phyloP scores from a whole-genome alignment of 2,888 invertebrate genomes.

The Glaucopsyche alexis region DNA sequence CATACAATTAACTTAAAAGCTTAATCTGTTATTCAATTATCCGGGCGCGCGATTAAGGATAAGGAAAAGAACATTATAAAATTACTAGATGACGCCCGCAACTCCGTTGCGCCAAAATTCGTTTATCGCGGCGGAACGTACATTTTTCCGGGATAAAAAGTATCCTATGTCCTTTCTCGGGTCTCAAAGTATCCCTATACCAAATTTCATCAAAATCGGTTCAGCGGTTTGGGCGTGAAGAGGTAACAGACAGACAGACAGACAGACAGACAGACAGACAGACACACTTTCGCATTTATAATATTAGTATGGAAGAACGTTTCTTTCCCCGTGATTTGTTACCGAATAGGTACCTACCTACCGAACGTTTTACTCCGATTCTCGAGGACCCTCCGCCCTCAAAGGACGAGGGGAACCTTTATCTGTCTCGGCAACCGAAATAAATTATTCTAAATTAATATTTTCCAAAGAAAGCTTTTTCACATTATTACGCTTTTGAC shows the following conservation, averaged over 20 bases:
- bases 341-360: slow-evolving; percentile 18
- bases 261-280: too few species aligned
- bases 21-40: slow-evolving; percentile 27
- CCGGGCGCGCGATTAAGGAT: neutral
- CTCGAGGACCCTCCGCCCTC: slow-evolving; percentile 34
- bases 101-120: too few species aligned
- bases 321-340: slow-evolving; percentile 18
- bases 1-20: slow-evolving; percentile 23
- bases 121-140: too few species aligned
- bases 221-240: too few species aligned
- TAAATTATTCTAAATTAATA: slow-evolving; percentile 68
- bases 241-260: too few species aligned
- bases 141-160: too few species aligned
- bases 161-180: too few species aligned
- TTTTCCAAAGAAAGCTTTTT: slow-evolving; percentile 54
- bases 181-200: too few species aligned
- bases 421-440: slow-evolving; percentile 52
- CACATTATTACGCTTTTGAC: slow-evolving; percentile 47
- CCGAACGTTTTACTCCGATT: slow-evolving; percentile 14
- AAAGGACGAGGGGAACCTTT: slow-evolving; percentile 44
- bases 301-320: too few species aligned
- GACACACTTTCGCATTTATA: too few species aligned
- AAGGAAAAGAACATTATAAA: slow-evolving; percentile 27
- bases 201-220: too few species aligned
- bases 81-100: too few species aligned